Evolutionary conservation across 2,113 vertebrate species (phyloP).

Genomic region (Xenus cinereus): DNA sequence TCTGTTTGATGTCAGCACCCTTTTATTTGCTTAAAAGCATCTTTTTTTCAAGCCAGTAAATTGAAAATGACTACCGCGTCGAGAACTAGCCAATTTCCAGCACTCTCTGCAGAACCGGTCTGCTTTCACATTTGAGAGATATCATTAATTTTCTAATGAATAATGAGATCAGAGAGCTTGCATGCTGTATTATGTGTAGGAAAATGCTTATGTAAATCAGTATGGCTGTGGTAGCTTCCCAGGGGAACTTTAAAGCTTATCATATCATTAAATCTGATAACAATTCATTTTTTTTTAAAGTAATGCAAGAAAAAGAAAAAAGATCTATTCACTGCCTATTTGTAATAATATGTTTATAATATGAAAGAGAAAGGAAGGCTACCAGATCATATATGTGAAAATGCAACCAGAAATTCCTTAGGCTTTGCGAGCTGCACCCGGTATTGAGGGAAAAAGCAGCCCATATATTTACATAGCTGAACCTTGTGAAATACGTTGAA

Average conservation of each 20-base stretch:
- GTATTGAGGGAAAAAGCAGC: neutral
- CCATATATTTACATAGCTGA: conserved; percentile 22
- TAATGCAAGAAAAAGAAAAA: neutral
- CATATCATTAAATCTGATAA: conserved; percentile 70
- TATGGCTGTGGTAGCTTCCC: conserved; percentile 58
- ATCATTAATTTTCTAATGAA: conserved; percentile 75
- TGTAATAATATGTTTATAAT: conserved; percentile 54
- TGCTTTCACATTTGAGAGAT: conserved; percentile 67
- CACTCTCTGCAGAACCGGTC: conserved; percentile 55
- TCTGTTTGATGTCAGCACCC: conserved; percentile 77
- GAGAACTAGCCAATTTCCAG: conserved; percentile 68
- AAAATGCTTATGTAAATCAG: conserved; percentile 73
- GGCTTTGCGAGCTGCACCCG: neutral
- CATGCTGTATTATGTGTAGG: conserved; percentile 67
- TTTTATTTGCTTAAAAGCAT: conserved; percentile 75
- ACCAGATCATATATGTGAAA: conserved; percentile 44
- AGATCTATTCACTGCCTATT: conserved; percentile 32
- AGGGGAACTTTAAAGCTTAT: conserved; percentile 71
- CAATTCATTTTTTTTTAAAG: conserved; percentile 47
- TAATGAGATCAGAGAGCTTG: conserved; percentile 72
- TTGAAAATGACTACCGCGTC: conserved; percentile 70
- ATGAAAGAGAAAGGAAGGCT: conserved; percentile 40
- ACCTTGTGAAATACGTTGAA: neutral
- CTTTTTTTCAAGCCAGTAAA: conserved; percentile 70
- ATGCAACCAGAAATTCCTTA: conserved; percentile 1